phyloP scores from a whole-genome alignment of 2,797 vertebrate species.

The Hippoglossus hippoglossus region DNA sequence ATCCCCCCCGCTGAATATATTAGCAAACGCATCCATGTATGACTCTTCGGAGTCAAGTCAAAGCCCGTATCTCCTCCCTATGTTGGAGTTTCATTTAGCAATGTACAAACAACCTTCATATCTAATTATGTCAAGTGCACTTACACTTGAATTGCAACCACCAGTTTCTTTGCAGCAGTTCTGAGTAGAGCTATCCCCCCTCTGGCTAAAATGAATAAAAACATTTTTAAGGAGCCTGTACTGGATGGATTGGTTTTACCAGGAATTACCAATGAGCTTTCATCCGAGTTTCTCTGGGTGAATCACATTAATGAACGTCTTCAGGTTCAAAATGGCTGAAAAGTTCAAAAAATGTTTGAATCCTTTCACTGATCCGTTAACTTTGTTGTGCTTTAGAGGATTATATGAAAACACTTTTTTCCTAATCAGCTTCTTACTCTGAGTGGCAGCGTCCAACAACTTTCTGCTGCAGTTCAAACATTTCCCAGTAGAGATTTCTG shows the following conservation, averaged over 20 bases:
- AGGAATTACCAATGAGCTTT: constrained; percentile 59
- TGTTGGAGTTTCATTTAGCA: constrained; percentile 36
- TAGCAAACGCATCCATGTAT: constrained; percentile 55
- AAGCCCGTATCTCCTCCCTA: constrained; percentile 6
- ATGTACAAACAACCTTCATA: constrained; percentile 15
- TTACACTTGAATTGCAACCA: constrained; percentile 34
- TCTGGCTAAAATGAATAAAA: constrained; percentile 64
- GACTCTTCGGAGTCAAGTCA: constrained; percentile 44
- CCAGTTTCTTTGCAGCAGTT: constrained; percentile 25
- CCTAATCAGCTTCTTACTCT: not conserved
- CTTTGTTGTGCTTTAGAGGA: constrained; percentile 26
- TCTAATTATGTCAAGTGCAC: constrained; percentile 27
- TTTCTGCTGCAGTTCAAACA: not conserved
- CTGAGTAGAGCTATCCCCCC: constrained; percentile 52
- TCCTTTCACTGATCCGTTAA: constrained; percentile 6
- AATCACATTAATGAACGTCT: constrained; percentile 43
- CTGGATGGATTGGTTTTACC: constrained; percentile 64
- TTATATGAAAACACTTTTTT: not conserved
- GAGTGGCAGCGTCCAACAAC: not conserved
- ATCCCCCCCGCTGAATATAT: constrained; percentile 55
- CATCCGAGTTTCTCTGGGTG: constrained; percentile 36
- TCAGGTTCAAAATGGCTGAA: constrained; percentile 26
- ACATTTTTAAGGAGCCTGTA: constrained; percentile 52
- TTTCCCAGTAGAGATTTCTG: too few relatives aligned
- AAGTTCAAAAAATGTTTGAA: constrained; percentile 10